Evolutionary conservation across 1,140 invertebrate genomes (phyloP).

Genomic region (Stegodyphus mimosarum): DNA sequence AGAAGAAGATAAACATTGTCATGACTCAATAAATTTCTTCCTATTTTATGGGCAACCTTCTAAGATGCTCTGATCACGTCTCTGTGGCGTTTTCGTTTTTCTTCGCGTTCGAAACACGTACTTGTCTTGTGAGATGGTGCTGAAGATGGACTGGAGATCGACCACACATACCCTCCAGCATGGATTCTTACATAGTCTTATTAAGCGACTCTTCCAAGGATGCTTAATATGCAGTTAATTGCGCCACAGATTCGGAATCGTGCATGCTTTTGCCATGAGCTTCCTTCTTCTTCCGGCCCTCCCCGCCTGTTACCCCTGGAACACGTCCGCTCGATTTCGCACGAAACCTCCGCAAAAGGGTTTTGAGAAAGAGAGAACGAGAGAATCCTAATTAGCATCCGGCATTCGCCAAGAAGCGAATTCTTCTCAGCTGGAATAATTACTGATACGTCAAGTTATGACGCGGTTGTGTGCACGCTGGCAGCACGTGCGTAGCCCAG

Average conservation of each 20-base stretch:
- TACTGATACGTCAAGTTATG: slow-evolving; percentile 29
- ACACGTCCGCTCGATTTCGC: slow-evolving; percentile 19
- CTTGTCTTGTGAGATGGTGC: not conserved
- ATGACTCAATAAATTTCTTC: too few relatives aligned
- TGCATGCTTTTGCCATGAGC: too few relatives aligned
- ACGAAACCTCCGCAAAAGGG: not conserved
- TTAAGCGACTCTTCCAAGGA: slow-evolving; percentile 25
- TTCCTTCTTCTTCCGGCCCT: not conserved
- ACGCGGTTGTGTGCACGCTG: not conserved
- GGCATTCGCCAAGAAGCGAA: slow-evolving; percentile 27
- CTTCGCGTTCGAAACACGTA: too few relatives aligned
- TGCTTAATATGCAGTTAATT: slow-evolving; percentile 34
- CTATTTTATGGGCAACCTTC: too few relatives aligned
- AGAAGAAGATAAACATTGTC: too few relatives aligned
- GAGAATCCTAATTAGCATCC: slow-evolving; percentile 18
- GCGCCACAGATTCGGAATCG: slow-evolving; percentile 5
- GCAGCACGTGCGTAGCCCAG: not conserved
- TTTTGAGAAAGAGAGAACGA: not conserved
- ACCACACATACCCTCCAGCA: not conserved
- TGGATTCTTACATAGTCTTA: slow-evolving; percentile 15
- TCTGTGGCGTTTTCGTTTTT: too few relatives aligned
- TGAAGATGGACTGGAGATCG: not conserved
- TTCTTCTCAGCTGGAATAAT: slow-evolving; percentile 24
- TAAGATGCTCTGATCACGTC: too few relatives aligned
- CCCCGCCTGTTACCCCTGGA: not conserved